Conservation (phyloP, 2,888 invertebrate species). For the Plutella xylostella region DNA sequence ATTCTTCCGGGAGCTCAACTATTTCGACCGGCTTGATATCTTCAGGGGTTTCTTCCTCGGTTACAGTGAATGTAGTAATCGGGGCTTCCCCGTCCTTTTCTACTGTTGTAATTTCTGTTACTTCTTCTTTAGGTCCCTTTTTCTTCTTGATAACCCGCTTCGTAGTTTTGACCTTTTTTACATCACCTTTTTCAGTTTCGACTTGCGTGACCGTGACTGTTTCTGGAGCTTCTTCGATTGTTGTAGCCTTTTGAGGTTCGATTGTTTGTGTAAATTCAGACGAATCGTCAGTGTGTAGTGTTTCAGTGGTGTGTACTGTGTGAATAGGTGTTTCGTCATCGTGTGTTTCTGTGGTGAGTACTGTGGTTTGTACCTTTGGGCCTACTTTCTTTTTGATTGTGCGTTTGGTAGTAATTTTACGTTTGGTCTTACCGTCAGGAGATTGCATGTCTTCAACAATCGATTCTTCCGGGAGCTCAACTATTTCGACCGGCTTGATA, state of each 20-base stretch:
- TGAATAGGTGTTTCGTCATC: conserved; percentile 45
- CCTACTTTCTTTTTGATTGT: conserved; percentile 36
- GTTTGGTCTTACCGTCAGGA: conserved; percentile 31
- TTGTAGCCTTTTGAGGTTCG: conserved; percentile 1
- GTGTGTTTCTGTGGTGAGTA: conserved; percentile 41
- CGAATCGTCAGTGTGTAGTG: conserved; percentile 24
- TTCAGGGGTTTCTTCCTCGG: conserved; percentile 21
- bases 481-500: conserved; percentile 24
- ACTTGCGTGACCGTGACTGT: conserved; percentile 10
- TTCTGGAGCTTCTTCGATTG: conserved; percentile 12
- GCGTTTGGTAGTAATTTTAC: conserved; percentile 38
- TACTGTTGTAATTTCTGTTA: conserved; percentile 37
- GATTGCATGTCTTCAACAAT: conserved; percentile 1
- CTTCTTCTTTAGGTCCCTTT: conserved; percentile 30
- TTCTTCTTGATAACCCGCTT: conserved; percentile 26
- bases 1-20: conserved; percentile 32
- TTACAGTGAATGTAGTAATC: conserved; percentile 3
- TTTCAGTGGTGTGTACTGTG: conserved; percentile 33
- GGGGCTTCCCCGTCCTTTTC: conserved; percentile 23
- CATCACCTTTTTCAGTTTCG: conserved; percentile 7
- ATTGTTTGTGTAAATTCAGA: conserved; percentile 7
- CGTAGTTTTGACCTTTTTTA: conserved; percentile 8
- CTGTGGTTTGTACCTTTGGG: conserved; percentile 24
- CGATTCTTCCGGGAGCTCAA: conserved; percentile 25
- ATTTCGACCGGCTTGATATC: conserved; percentile 21